Evolutionary conservation across 2,797 vertebrate genomes (phyloP), one percentile per base, ranked within the genome.

Genomic region (Myotis vivesi): DNA sequence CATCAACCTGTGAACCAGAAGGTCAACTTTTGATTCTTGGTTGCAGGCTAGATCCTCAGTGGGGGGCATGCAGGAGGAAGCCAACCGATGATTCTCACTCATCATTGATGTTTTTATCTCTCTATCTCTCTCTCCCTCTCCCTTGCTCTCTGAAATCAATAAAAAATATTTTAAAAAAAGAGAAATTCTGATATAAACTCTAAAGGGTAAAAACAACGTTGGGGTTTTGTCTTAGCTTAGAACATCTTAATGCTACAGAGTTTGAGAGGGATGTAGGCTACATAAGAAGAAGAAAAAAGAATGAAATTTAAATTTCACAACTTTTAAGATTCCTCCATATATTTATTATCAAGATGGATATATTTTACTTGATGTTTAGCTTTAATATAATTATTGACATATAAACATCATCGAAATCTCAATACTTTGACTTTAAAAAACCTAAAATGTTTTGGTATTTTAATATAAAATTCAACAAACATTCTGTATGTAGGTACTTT

Each of bases 391-490:
- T 23, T 68, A 53, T 59, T 28, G 1, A 64, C 38, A 57, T 30
- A 46, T 23, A 55, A 69, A 81, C 44, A 84, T 25, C 30, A 84
- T 72, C 44, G 66, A 86, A 72, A 66, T 51, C 3, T 68, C 75
- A 94, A 36, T 53, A 76, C 25, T 30, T 86, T 16, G 19, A 57
- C 15, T 79, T 16, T 53, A 3, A 76, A 81, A 89, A 72, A 25
- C 1, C 9, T 17, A 71, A 57, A 79, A 38, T 33, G 30, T 28
- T 87, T 73, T 94, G 13, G 36, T 86, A 88, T 55, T 92, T 90
- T 79, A 82, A 82, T 69, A 73, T 75, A 36, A 91, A 94, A 89
- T 92, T 95, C 33, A 88, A 76, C 64, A 93, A 86, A 44, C 16
- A 79, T 5, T 28, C 5, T 62, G 19, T 33, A 79, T 76, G 53